Percentiles rank a stretch among this genome's conserved stretches.
phyloP scores from a whole-genome alignment of 2,888 invertebrate species.

The Oligia fasciuncula region DNA sequence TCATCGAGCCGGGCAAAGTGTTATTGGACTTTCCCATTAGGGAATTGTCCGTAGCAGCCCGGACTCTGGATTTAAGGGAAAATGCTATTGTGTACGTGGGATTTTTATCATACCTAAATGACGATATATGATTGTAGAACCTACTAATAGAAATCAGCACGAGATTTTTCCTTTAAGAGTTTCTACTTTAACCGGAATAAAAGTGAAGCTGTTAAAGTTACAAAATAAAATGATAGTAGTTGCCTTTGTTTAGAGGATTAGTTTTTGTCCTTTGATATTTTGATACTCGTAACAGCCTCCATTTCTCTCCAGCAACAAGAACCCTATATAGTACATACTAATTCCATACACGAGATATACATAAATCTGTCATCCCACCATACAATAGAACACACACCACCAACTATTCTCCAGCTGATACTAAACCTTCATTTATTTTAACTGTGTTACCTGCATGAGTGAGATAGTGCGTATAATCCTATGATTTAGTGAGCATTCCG shows the following conservation, averaged over 20 bases:
- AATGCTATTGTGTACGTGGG: no score
- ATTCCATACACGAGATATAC: conserved; percentile 7
- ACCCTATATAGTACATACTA: neutral
- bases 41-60: neutral
- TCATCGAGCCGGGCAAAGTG: neutral
- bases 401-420: conserved; percentile 48
- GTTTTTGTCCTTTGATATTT: neutral
- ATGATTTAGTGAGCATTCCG: conserved; percentile 67
- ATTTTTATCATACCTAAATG: neutral
- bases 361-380: conserved; percentile 36
- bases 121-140: neutral
- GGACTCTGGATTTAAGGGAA: neutral
- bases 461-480: conserved; percentile 67
- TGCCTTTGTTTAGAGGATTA: neutral
- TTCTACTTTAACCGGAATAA: neutral
- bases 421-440: conserved; percentile 69
- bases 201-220: neutral
- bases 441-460: conserved; percentile 66
- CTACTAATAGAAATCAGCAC: neutral
- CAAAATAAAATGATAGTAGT: neutral
- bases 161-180: neutral
- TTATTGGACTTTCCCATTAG: no score
- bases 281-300: neutral
- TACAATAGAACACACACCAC: conserved; percentile 46
- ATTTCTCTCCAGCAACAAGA: conserved; percentile 3